These are phyloP conservation scores for Scolopax rusticola DNA, from an alignment of 2,797 vertebrate species.

Conservation along the genomic window DNA sequence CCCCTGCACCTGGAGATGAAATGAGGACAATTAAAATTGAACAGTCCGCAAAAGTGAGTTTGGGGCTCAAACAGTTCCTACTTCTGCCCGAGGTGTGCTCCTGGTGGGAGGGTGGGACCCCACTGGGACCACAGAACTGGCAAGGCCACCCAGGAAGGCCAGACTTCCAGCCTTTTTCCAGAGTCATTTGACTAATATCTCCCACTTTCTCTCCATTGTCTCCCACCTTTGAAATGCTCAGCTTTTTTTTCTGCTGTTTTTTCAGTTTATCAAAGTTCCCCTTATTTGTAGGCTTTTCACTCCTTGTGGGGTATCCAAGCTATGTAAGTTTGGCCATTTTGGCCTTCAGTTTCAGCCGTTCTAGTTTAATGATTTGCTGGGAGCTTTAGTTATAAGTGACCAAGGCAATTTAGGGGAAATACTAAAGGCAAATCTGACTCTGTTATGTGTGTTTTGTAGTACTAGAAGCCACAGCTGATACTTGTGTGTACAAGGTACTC, in stretches of 20 bases:
- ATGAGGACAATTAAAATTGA: neutral
- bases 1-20: neutral
- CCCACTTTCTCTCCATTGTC: neutral
- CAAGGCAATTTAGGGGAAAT: neutral
- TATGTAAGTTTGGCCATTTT: neutral
- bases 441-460: neutral
- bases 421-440: neutral
- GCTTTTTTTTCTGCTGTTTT: neutral
- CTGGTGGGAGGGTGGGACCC: neutral
- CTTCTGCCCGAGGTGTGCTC: neutral
- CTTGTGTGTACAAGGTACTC: neutral
- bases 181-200: neutral
- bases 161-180: neutral
- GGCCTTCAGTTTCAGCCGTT: neutral
- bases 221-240: neutral
- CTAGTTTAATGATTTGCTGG: neutral
- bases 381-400: neutral
- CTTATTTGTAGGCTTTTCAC: neutral
- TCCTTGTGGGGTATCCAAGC: neutral
- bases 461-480: neutral
- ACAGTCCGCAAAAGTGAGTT: neutral
- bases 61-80: neutral
- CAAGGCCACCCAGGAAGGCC: neutral
- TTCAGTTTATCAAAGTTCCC: neutral
- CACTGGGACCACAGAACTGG: neutral